phyloP scores from a whole-genome alignment of 1,140 invertebrate genomes.

The Pentalonia nigronervosa region DNA sequence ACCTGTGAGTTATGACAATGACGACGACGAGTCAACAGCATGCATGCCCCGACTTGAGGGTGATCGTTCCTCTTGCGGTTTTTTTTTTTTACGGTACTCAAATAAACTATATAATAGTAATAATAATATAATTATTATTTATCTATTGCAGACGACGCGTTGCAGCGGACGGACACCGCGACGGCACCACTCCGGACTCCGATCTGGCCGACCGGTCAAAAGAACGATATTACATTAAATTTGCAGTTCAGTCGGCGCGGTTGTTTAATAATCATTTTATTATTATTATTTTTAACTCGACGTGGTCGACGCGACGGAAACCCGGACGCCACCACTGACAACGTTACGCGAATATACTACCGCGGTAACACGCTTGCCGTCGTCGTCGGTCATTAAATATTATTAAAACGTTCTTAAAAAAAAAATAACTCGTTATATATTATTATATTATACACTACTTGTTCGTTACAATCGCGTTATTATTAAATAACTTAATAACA shows the following conservation, averaged over 20 bases:
- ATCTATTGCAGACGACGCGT: conserved; percentile 11
- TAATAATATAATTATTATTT: neutral
- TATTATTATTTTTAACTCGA: conserved; percentile 40
- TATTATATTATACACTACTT: neutral
- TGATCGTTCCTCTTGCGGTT: neutral
- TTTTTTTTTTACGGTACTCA: neutral
- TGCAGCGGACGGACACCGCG: conserved; percentile 30
- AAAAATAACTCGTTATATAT: neutral
- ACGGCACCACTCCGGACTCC: conserved; percentile 29
- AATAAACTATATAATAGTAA: neutral
- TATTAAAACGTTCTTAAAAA: conserved; percentile 4
- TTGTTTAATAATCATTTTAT: conserved; percentile 2
- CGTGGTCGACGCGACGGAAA: conserved; percentile 7
- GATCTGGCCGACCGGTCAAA: neutral
- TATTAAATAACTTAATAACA: neutral
- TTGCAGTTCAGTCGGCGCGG: neutral
- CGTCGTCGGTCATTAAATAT: neutral
- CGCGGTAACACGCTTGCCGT: neutral
- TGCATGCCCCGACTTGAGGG: neutral
- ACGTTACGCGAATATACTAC: conserved; percentile 3
- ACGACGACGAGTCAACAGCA: neutral
- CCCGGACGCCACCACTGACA: neutral
- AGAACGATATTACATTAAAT: conserved; percentile 8
- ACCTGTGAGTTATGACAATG: neutral
- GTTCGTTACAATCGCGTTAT: neutral